Conservation (phyloP, 2,888 invertebrate species). For the Lycia hirtaria region DNA sequence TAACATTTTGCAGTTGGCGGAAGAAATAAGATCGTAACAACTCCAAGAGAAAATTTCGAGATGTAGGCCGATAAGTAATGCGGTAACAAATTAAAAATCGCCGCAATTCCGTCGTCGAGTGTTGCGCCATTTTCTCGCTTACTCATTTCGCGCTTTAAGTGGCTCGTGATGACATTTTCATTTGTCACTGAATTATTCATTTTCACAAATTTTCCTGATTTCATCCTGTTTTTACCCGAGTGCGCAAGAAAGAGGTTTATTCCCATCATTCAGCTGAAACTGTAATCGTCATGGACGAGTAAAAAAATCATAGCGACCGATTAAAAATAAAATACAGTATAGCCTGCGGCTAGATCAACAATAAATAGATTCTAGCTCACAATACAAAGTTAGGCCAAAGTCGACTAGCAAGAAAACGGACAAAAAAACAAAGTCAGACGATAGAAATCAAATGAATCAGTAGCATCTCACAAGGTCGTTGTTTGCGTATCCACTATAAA, state of each 20-base stretch:
- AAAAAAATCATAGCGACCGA: background rate
- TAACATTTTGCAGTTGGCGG: too few species aligned
- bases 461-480: background rate
- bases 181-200: constrained; percentile 5
- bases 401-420: background rate
- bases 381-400: background rate
- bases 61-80: background rate
- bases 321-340: background rate
- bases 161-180: constrained; percentile 10
- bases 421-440: background rate
- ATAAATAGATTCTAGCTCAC: background rate
- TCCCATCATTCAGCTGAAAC: too few species aligned
- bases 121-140: constrained; percentile 21
- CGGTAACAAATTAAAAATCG: constrained; percentile 14
- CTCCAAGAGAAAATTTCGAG: background rate
- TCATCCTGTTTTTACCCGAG: too few species aligned
- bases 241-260: too few species aligned
- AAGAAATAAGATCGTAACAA: too few species aligned
- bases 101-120: constrained; percentile 20
- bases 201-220: background rate
- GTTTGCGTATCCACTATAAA: background rate
- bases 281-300: background rate
- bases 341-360: too few species aligned
- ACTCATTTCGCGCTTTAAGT: constrained; percentile 7
- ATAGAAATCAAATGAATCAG: background rate